These are phyloP conservation scores for Druon quercuslanigerum DNA, from an alignment of 1,140 invertebrate genomes.

Conservation along the genomic window DNA sequence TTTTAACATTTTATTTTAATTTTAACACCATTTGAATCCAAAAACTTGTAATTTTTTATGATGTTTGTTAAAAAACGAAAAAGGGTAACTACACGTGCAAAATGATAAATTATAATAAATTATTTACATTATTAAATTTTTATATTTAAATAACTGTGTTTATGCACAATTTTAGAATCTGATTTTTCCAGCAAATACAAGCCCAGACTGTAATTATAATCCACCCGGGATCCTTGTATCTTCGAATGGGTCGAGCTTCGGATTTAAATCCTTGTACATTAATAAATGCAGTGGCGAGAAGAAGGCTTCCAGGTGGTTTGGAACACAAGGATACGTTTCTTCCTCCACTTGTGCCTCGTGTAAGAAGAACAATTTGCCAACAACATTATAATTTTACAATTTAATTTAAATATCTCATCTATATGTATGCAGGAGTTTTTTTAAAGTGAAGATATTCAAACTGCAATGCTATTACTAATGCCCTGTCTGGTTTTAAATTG, in stretches of 20 bases:
- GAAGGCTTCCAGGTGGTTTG: constrained; percentile 75
- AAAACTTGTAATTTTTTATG: too few species aligned
- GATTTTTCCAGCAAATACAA: constrained; percentile 79
- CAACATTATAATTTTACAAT: neutral
- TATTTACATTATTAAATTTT: neutral
- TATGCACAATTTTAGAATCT: neutral
- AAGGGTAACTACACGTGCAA: too few species aligned
- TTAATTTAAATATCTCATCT: too few species aligned
- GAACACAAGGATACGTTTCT: constrained; percentile 81
- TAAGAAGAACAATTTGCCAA: constrained; percentile 51
- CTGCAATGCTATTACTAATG: too few species aligned
- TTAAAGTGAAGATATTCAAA: too few species aligned
- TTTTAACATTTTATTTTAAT: too few species aligned
- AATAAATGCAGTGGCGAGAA: constrained; percentile 91
- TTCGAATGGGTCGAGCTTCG: constrained; percentile 92
- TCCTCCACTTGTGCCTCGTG: constrained; percentile 78
- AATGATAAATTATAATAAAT: too few species aligned
- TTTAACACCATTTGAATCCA: too few species aligned
- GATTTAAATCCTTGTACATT: constrained; percentile 90
- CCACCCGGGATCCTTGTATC: constrained; percentile 93
- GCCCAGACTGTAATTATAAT: constrained; percentile 92
- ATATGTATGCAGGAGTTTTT: too few species aligned
- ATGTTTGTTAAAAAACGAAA: too few species aligned
- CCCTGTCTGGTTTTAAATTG: neutral
- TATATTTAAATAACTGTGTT: constrained; percentile 9